Percentiles rank a stretch among this genome's conserved stretches.
These are phyloP conservation scores for Drosophila auraria DNA, from an alignment of 1,140 invertebrate genomes.

Conservation along the genomic window DNA sequence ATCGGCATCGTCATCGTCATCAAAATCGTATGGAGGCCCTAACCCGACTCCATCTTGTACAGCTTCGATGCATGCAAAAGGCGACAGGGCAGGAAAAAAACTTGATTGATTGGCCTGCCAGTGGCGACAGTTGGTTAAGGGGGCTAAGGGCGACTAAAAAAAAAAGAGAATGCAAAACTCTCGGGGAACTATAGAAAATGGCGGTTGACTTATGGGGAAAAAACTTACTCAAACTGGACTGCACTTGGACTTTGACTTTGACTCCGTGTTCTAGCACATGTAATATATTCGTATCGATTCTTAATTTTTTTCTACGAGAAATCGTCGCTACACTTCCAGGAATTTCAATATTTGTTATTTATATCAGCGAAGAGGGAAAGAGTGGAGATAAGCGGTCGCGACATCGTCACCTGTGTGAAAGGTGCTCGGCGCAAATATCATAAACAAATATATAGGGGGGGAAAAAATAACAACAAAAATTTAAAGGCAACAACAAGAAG, in stretches of 20 bases:
- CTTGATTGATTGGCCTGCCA: slow-evolving; percentile 56
- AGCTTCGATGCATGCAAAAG: slow-evolving; percentile 44
- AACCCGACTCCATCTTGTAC: slow-evolving; percentile 42
- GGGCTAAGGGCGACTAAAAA: background rate
- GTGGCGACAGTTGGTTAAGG: slow-evolving; percentile 4
- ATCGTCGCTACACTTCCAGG: slow-evolving; percentile 25
- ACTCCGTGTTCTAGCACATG: slow-evolving; percentile 17
- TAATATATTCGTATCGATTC: slow-evolving; percentile 37
- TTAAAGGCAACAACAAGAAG: slow-evolving; percentile 12
- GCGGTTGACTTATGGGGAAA: slow-evolving; percentile 20
- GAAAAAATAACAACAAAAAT: slow-evolving; percentile 1
- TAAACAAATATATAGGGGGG: slow-evolving; percentile 34
- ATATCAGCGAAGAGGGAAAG: slow-evolving; percentile 35
- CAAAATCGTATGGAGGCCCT: slow-evolving; percentile 5
- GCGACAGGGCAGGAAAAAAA: slow-evolving; percentile 36
- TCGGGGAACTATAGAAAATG: slow-evolving; percentile 24
- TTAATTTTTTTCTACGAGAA: slow-evolving; percentile 31
- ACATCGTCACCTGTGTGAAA: slow-evolving; percentile 41
- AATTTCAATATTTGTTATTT: slow-evolving; percentile 57
- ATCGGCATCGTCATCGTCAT: slow-evolving; percentile 1
- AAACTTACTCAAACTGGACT: background rate
- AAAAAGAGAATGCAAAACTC: slow-evolving; percentile 38
- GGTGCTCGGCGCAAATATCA: slow-evolving; percentile 47
- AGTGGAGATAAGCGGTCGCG: slow-evolving; percentile 33
- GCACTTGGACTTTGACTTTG: slow-evolving; percentile 32